These are phyloP conservation scores for Artibeus lituratus DNA, from an alignment of 2,797 vertebrate species.

Conservation along the genomic window DNA sequence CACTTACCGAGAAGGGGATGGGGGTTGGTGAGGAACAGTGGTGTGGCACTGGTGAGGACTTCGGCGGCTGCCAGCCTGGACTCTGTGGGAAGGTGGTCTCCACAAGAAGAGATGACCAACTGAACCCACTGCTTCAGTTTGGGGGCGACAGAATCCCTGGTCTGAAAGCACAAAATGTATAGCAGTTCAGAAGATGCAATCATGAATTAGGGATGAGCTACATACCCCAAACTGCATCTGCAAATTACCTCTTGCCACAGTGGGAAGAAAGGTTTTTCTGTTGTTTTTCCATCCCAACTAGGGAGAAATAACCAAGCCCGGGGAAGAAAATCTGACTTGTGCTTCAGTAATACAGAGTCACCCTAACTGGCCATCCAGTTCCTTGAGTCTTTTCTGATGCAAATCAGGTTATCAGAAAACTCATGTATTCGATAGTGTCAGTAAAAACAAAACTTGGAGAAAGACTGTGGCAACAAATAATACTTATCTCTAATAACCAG, in stretches of 20 bases:
- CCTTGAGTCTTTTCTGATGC: neutral
- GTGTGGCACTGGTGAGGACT: slow-evolving; percentile 84
- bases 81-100: slow-evolving; percentile 88
- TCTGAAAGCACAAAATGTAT: slow-evolving; percentile 67
- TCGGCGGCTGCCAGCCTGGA: slow-evolving; percentile 89
- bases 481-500: neutral
- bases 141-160: slow-evolving; percentile 65
- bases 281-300: neutral
- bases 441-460: slow-evolving; percentile 7
- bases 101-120: slow-evolving; percentile 86
- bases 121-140: slow-evolving; percentile 86
- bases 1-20: slow-evolving; percentile 89
- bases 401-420: neutral
- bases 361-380: neutral
- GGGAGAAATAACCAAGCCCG: slow-evolving; percentile 8
- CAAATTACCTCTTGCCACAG: neutral
- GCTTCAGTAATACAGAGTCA: neutral
- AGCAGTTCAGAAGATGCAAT: neutral
- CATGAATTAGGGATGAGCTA: neutral
- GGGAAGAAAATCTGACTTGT: neutral
- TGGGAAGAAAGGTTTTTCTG: neutral
- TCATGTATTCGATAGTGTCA: neutral
- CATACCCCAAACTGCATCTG: neutral
- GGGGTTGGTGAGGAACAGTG: slow-evolving; percentile 83
- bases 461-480: neutral